Conservation (phyloP, 2,113 vertebrate species). For the Forbesichthys agassizii region DNA sequence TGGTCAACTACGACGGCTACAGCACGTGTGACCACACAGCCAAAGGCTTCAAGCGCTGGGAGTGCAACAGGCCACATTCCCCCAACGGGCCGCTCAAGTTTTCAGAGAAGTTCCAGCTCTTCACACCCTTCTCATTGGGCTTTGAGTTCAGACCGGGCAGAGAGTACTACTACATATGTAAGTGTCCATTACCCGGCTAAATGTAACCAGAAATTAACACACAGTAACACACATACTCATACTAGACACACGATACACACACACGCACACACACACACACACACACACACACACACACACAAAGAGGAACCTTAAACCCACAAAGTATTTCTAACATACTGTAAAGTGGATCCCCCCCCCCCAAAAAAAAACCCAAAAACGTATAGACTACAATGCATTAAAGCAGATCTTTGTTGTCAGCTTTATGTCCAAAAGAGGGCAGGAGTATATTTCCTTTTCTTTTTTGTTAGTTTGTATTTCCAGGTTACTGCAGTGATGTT, state of each 20-base stretch:
- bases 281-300: background rate
- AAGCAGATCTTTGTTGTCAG: background rate
- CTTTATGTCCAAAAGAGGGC: background rate
- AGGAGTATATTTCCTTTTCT: background rate
- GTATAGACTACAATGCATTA: background rate
- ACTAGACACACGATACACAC: background rate
- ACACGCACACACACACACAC: slow-evolving; percentile 1
- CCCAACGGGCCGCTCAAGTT: slow-evolving; percentile 97
- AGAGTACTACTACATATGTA: slow-evolving; percentile 99
- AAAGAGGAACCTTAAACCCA: background rate
- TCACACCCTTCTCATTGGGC: slow-evolving; percentile 98
- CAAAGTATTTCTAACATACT: too few relatives aligned
- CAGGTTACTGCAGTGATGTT: background rate
- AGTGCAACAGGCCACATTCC: slow-evolving; percentile 96
- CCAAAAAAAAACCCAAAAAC: too few relatives aligned
- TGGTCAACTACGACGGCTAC: slow-evolving; percentile 99
- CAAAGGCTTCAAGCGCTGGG: slow-evolving; percentile 99
- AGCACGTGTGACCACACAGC: slow-evolving; percentile 96
- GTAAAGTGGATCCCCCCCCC: too few relatives aligned
- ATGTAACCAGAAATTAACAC: background rate
- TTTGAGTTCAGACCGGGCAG: slow-evolving; percentile 98
- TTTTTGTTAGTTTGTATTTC: background rate
- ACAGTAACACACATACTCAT: background rate
- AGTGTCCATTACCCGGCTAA: slow-evolving; percentile 73
- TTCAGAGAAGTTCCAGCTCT: slow-evolving; percentile 99